These are phyloP conservation scores for Esox lucius DNA, from an alignment of 2,797 vertebrate species.

Conservation along the genomic window DNA sequence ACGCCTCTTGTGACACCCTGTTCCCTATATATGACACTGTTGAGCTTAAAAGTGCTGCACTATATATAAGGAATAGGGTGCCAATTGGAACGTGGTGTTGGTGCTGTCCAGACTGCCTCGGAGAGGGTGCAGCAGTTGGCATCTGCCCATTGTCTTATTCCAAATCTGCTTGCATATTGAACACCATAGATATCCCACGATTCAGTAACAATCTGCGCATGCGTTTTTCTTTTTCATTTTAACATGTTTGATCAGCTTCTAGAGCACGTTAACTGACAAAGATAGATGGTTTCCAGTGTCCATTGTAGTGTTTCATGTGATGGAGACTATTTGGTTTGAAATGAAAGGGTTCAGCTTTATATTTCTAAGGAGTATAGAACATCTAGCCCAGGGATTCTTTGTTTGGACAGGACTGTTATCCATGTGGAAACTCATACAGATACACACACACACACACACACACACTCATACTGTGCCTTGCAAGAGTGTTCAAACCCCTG, in stretches of 20 bases:
- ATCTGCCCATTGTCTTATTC: neutral
- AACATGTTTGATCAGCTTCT: neutral
- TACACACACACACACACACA: no score
- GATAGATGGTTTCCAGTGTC: neutral
- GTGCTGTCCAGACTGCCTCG: neutral
- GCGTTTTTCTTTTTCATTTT: neutral
- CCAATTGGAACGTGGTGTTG: neutral
- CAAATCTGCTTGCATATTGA: neutral
- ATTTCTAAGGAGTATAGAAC: neutral
- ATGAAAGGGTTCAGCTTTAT: neutral
- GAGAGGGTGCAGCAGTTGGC: no score
- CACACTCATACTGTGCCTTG: no score
- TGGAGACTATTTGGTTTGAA: neutral
- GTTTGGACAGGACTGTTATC: neutral
- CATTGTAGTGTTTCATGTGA: neutral
- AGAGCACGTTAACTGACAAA: neutral
- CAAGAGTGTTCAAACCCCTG: no score
- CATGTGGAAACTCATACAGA: neutral
- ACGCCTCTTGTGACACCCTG: constrained; percentile 25
- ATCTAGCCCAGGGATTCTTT: neutral
- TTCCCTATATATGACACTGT: neutral
- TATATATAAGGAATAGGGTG: neutral
- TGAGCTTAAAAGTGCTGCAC: neutral
- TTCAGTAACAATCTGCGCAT: neutral
- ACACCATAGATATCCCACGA: neutral